Evolutionary conservation across 2,797 vertebrate species (phyloP).

Genomic region (Sebastes cheni): DNA sequence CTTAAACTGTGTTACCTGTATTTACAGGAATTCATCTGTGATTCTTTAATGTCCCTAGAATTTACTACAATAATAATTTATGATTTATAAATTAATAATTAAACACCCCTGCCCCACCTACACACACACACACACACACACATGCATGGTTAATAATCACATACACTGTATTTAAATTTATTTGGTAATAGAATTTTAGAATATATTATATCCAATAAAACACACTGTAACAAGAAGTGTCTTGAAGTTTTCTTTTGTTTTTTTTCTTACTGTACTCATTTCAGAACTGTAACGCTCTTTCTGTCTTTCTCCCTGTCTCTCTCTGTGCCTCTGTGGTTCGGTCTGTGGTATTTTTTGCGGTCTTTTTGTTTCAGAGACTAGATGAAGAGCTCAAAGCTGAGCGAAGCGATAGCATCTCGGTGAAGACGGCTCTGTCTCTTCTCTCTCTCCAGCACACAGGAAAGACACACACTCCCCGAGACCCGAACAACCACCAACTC

Average conservation of each 20-base stretch:
- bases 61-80: background rate
- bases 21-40: background rate
- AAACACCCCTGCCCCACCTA: background rate
- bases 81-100: background rate
- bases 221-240: background rate
- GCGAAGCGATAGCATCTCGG: conserved; percentile 68
- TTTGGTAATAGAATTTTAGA: background rate
- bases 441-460: conserved; percentile 71
- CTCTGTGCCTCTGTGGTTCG: conserved; percentile 66
- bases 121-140: too few species aligned
- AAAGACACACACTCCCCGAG: conserved; percentile 58
- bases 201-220: conserved; percentile 9
- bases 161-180: background rate
- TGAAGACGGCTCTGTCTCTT: conserved; percentile 35
- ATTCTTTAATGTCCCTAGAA: background rate
- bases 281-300: background rate
- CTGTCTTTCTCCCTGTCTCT: conserved; percentile 2
- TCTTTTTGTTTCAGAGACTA: conserved; percentile 81
- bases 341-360: conserved; percentile 81
- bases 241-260: background rate
- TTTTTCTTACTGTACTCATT: background rate
- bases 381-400: conserved; percentile 77
- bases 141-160: background rate
- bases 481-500: conserved; percentile 55
- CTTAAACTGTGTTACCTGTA: background rate